These are phyloP conservation scores for Heliothis peltigera DNA, from an alignment of 2,888 invertebrate genomes.

Conservation along the genomic window DNA sequence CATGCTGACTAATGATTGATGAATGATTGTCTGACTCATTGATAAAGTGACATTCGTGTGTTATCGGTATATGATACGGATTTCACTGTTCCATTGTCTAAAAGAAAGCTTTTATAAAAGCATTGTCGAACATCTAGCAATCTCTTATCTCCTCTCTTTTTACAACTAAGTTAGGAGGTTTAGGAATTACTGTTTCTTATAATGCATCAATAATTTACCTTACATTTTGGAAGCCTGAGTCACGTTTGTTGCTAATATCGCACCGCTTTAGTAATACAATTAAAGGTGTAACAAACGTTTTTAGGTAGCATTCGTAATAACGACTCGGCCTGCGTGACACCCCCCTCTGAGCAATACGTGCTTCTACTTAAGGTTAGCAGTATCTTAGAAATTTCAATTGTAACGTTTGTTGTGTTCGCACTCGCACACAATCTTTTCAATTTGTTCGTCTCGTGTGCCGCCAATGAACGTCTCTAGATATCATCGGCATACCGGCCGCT, in stretches of 20 bases:
- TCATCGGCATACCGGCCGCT: constrained; percentile 83
- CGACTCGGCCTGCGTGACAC: constrained; percentile 71
- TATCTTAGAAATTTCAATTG: constrained; percentile 88
- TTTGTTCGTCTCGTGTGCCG: constrained; percentile 82
- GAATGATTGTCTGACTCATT: constrained; percentile 83
- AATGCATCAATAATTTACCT: neutral
- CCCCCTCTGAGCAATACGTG: constrained; percentile 83
- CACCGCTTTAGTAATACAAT: constrained; percentile 76
- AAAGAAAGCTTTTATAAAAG: constrained; percentile 55
- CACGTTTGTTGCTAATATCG: constrained; percentile 73
- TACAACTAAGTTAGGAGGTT: constrained; percentile 8
- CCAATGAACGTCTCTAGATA: constrained; percentile 82
- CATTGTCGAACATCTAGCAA: constrained; percentile 23
- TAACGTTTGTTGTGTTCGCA: constrained; percentile 79
- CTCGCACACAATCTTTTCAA: constrained; percentile 80
- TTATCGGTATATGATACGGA: constrained; percentile 68
- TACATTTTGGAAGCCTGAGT: constrained; percentile 62
- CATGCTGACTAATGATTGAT: constrained; percentile 82
- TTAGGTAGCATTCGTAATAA: constrained; percentile 75
- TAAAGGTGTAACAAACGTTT: constrained; percentile 72
- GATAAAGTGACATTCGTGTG: constrained; percentile 75
- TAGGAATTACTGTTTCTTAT: constrained; percentile 3
- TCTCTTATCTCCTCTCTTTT: constrained; percentile 22
- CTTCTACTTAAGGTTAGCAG: constrained; percentile 83
- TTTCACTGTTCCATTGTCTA: constrained; percentile 63